phyloP scores from a whole-genome alignment of 2,113 vertebrate species.

The Bujurquina vittata region DNA sequence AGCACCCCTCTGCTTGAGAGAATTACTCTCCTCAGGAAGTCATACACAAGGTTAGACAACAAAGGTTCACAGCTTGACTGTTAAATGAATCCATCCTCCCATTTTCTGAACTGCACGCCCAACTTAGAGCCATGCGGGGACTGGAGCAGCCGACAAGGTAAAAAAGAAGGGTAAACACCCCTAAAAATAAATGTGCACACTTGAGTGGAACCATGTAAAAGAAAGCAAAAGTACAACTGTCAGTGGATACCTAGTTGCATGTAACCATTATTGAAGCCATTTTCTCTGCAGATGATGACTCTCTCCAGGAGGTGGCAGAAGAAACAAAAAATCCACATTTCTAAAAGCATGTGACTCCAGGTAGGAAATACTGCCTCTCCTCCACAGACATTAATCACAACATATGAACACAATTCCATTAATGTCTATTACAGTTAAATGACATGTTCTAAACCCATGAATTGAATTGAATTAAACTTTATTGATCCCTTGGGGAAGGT shows the following conservation, averaged over 20 bases:
- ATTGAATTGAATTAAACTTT: no score
- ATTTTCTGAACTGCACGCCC: not conserved
- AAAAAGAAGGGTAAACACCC: not conserved
- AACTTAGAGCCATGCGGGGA: not conserved
- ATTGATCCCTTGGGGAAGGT: no score
- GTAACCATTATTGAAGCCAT: not conserved
- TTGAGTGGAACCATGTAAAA: accelerated
- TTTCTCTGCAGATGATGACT: conserved; percentile 18
- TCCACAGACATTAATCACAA: conserved; percentile 48
- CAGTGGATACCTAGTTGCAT: not conserved
- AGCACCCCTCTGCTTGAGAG: not conserved
- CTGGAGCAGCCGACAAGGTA: not conserved
- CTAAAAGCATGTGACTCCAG: conserved; percentile 56
- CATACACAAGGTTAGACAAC: not conserved
- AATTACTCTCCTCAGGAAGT: not conserved
- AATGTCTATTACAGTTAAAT: not conserved
- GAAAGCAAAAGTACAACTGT: no score
- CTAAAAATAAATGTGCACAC: not conserved
- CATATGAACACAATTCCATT: not conserved
- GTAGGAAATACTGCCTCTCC: conserved; percentile 40
- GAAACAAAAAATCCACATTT: not conserved
- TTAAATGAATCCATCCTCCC: not conserved
- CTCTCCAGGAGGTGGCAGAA: conserved; percentile 66
- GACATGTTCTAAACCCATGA: not conserved
- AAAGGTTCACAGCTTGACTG: not conserved